Evolutionary conservation across 1,140 invertebrate genomes (phyloP), one percentile per base, ranked within the genome.

Genomic region (Ceratosolen solmsi): DNA sequence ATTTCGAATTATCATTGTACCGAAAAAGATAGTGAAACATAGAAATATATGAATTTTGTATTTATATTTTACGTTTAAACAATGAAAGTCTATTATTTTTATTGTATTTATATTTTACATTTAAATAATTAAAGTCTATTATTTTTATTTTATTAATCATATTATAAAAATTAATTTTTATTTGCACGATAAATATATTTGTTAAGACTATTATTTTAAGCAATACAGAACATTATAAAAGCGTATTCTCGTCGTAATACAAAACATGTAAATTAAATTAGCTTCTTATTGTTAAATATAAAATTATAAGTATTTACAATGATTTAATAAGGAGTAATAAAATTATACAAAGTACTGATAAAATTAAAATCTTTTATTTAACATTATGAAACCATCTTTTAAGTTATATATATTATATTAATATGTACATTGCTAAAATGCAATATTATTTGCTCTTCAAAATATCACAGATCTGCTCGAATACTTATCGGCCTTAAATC

Each of bases 401-500:
- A 33, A 75, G 27, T 82, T 75, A 51, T 71, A 81, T 46, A 49
- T 63, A 49, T 33, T 63, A 83, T 75, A 70, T 33, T 76, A 70
- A 56, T 81, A 30, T 75, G 25, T 71, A 82, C 56, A 76, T n/a
- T n/a, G 63, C 27, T 81, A 81, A 81, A 81, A 81, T 81, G 79
- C 72, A 73, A 73, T 36, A 68, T 75, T 81, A 54, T 56, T 79
- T 76, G 56, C 74, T 86, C 83, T 78, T 65, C 63, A 58, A 70
- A 78, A 71, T 86, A 86, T 86, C 84, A 87, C 85, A 87, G 84
- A 22, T 79, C 68, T 72, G 56, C 49, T 75, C 22, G n/a, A 80
- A 80, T 80, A 75, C 58, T 70, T 63, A 68, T 63, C 72, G 38
- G 60, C 17, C 46, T 73, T 49, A 22, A 60, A 1, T 30, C 25